Base-by-base conservation (phyloP, 2,888 invertebrate genomes). In the Abrostola tripartita region DNA sequence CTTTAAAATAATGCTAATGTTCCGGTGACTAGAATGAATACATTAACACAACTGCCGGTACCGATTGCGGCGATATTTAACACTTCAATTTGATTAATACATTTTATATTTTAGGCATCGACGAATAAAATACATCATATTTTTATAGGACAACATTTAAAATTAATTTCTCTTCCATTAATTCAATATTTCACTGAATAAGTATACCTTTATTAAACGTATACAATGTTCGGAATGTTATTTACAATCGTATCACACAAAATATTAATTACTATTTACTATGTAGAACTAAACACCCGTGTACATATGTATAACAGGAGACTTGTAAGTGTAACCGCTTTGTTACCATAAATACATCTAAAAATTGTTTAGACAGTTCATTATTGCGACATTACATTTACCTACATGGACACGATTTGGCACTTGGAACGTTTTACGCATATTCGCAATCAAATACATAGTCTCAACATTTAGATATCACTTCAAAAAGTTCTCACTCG, bases 401-500 rank as follows among this genome's bases (percentile, higher is more conserved):
- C 24, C 24, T 24, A 88, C 90, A 90, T 93, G 92, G 93, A 93
- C 93, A 92, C 89, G 77, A 85, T 88, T 90, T 90, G 89, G 91
- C 92, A 92, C 91, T 92, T 91, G 79, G 73, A 87, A 79, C 79
- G 71, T 82, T 81, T 71, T 63, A 78, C 83, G 78, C 81, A 80
- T 78, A 79, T 67, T 79, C 53, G 68, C 68, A 73, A 74, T 83
- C 69, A 68, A 69, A 66, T 69, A 69, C 66, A 52, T 66, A 84
- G 76, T 78, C 74, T 78, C 74, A 68, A 80, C 73, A 71, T 75
- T 74, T 72, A 61, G 70, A 69, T 73, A 75, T 81, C 81, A 76
- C 74, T 75, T 73, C 37, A 38, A 54, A 61, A 56, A 61, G 71
- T 76, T 81, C 78, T 84, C 81, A 82, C 78, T 73, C 59, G 60